Evolutionary conservation across 1,140 invertebrate species (phyloP).

Genomic region (Linepithema humile): DNA sequence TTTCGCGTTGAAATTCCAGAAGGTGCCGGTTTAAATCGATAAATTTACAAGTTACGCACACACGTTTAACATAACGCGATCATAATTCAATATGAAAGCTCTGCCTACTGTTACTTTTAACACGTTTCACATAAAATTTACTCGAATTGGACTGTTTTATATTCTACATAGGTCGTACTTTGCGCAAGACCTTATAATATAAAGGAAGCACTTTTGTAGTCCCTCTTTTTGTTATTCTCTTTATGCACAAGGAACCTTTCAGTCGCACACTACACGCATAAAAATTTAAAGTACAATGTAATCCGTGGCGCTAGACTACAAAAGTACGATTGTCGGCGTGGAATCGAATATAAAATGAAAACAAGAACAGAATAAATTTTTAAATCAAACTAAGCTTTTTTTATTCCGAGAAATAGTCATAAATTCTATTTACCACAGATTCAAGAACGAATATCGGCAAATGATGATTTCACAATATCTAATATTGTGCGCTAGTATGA

Average conservation of each 20-base stretch:
- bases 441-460: slow-evolving; percentile 35
- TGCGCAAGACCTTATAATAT: neutral
- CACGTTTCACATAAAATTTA: neutral
- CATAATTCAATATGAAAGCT: slow-evolving; percentile 4
- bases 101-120: neutral
- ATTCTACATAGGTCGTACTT: slow-evolving; percentile 2
- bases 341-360: slow-evolving; percentile 27
- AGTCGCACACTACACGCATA: neutral
- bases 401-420: neutral
- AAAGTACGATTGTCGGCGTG: neutral
- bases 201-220: neutral
- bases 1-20: neutral
- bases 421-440: neutral
- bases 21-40: neutral
- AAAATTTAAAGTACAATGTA: slow-evolving; percentile 31
- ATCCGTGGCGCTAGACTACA: neutral
- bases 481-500: neutral
- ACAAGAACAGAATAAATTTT: slow-evolving; percentile 14
- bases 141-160: slow-evolving; percentile 17
- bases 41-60: neutral
- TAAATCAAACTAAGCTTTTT: neutral
- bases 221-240: slow-evolving; percentile 6
- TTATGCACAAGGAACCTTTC: neutral
- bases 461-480: slow-evolving; percentile 16
- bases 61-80: neutral